These are phyloP conservation scores for Dynastes tityus DNA, from an alignment of 2,888 invertebrate species.

Conservation along the genomic window DNA sequence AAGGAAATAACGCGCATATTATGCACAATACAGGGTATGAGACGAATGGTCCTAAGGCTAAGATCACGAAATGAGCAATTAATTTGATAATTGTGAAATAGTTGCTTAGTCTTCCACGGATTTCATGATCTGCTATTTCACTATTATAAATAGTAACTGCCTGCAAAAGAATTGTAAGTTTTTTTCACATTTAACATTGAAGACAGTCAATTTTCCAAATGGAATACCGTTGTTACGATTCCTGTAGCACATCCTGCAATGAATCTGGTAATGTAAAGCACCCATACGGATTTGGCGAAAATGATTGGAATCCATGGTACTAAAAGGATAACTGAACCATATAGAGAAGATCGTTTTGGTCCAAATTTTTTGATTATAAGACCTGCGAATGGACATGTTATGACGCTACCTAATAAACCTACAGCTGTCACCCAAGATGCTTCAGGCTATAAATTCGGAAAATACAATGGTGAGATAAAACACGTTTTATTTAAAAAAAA, in stretches of 20 bases:
- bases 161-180: slow-evolving; percentile 59
- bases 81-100: slow-evolving; percentile 54
- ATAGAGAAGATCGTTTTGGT: slow-evolving; percentile 72
- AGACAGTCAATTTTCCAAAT: slow-evolving; percentile 16
- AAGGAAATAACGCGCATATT: slow-evolving; percentile 48
- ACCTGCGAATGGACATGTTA: slow-evolving; percentile 74
- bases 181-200: neutral
- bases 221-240: slow-evolving; percentile 68
- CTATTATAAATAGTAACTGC: slow-evolving; percentile 69
- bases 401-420: slow-evolving; percentile 73
- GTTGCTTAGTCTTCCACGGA: slow-evolving; percentile 65
- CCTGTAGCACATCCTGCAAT: slow-evolving; percentile 83
- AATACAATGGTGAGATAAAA: neutral
- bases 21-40: slow-evolving; percentile 66
- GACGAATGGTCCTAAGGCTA: slow-evolving; percentile 72
- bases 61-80: slow-evolving; percentile 70
- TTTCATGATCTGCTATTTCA: slow-evolving; percentile 68
- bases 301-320: slow-evolving; percentile 71
- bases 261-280: slow-evolving; percentile 77
- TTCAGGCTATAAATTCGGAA: slow-evolving; percentile 67
- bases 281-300: slow-evolving; percentile 64
- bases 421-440: slow-evolving; percentile 76
- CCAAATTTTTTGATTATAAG: slow-evolving; percentile 74
- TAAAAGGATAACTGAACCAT: slow-evolving; percentile 72
- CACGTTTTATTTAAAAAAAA: neutral